These are phyloP conservation scores for Tachysurus fulvidraco DNA, from an alignment of 2,113 vertebrate genomes.

Conservation along the genomic window DNA sequence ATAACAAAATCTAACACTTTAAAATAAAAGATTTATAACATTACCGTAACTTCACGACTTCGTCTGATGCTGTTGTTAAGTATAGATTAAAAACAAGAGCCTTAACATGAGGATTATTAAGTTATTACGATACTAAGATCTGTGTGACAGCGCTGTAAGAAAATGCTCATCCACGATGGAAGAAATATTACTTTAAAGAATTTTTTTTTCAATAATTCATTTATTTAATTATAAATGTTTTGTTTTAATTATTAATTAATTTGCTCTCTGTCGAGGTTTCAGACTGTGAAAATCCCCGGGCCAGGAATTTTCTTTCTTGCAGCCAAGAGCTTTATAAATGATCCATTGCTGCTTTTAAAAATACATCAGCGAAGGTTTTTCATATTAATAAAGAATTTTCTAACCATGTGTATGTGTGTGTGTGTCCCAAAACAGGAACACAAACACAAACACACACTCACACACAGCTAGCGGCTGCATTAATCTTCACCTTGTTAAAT, in stretches of 20 bases:
- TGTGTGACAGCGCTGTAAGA: not conserved
- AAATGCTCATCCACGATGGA: not conserved
- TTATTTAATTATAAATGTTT: not conserved
- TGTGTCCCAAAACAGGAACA: not conserved
- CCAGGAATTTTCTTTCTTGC: not conserved
- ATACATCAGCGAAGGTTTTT: slow-evolving; percentile 9
- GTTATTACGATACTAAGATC: too few species aligned
- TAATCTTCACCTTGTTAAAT: slow-evolving; percentile 26
- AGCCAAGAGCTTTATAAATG: slow-evolving; percentile 3
- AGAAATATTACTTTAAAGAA: not conserved
- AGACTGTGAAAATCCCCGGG: not conserved
- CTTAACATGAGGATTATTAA: not conserved
- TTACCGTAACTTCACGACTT: not conserved
- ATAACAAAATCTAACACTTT: not conserved
- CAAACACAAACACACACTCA: not conserved
- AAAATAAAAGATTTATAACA: not conserved
- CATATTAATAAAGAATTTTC: slow-evolving; percentile 14
- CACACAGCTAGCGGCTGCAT: not conserved
- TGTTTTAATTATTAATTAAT: not conserved
- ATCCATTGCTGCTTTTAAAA: not conserved
- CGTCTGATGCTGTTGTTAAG: not conserved
- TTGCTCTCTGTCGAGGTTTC: not conserved
- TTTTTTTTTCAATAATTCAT: not conserved
- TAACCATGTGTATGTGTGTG: not conserved
- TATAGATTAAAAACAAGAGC: not conserved